These are phyloP conservation scores for Pseudochromis fuscus DNA, from an alignment of 2,797 vertebrate genomes.

Conservation along the genomic window DNA sequence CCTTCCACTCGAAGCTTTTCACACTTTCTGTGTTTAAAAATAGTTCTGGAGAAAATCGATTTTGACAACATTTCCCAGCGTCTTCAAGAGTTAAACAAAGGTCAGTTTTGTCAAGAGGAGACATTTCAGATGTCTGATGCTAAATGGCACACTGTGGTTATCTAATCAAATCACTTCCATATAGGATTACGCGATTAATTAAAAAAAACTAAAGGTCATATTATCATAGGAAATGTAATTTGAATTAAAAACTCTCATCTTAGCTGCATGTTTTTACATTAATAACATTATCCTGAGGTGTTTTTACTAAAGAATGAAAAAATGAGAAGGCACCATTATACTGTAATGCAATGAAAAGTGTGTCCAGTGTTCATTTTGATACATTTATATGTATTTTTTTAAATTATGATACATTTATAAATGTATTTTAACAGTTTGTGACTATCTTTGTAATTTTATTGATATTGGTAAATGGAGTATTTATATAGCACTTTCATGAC, in stretches of 20 bases:
- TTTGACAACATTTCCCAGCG: conserved; percentile 8
- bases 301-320: conserved; percentile 4
- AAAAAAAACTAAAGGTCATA: conserved; percentile 43
- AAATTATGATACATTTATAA: background rate
- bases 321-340: background rate
- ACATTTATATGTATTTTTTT: background rate
- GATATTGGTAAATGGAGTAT: no score
- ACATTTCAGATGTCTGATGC: conserved; percentile 32
- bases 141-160: conserved; percentile 42
- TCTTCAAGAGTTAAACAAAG: conserved; percentile 48
- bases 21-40: conserved; percentile 38
- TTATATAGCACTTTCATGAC: no score
- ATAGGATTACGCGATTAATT: conserved; percentile 39
- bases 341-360: background rate
- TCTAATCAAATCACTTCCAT: conserved; percentile 20
- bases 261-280: conserved; percentile 18
- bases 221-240: conserved; percentile 30
- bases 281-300: conserved; percentile 30
- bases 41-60: conserved; percentile 34
- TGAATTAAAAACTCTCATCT: conserved; percentile 20
- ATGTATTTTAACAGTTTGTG: no score
- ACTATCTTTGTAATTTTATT: background rate
- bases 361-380: conserved; percentile 6
- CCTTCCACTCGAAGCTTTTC: conserved; percentile 50
- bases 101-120: conserved; percentile 53